Evolutionary conservation across 2,113 vertebrate species (phyloP).

Genomic region (Pardalotus punctatus): DNA sequence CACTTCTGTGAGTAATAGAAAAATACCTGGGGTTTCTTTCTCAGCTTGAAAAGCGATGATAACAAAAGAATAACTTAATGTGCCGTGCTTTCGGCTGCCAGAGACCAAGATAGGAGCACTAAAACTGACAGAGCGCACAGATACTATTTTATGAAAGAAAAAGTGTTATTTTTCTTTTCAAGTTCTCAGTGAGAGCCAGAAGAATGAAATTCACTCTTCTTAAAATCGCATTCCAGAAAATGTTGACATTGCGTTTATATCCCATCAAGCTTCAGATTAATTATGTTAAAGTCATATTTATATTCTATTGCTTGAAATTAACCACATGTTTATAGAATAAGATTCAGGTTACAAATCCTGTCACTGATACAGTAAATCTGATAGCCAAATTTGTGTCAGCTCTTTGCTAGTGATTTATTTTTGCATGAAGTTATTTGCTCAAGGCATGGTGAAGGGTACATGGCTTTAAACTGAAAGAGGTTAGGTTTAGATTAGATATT

Average conservation of each 20-base stretch:
- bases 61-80: neutral
- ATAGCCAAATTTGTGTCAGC: neutral
- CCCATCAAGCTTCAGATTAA: neutral
- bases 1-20: neutral
- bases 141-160: neutral
- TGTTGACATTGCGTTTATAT: neutral
- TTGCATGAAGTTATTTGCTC: neutral
- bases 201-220: neutral
- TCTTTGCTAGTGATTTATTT: neutral
- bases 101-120: neutral
- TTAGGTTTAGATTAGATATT: neutral
- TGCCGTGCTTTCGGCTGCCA: neutral
- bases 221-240: neutral
- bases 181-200: neutral
- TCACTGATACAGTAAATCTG: neutral
- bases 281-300: neutral
- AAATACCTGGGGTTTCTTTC: neutral
- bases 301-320: neutral
- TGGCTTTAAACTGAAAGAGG: neutral
- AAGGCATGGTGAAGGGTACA: neutral
- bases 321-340: neutral
- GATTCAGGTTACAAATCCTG: neutral
- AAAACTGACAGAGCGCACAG: neutral
- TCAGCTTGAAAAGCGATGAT: neutral
- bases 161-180: neutral